These are phyloP conservation scores for Dasypus novemcinctus DNA, from an alignment of 2,113 vertebrate genomes.

Conservation along the genomic window DNA sequence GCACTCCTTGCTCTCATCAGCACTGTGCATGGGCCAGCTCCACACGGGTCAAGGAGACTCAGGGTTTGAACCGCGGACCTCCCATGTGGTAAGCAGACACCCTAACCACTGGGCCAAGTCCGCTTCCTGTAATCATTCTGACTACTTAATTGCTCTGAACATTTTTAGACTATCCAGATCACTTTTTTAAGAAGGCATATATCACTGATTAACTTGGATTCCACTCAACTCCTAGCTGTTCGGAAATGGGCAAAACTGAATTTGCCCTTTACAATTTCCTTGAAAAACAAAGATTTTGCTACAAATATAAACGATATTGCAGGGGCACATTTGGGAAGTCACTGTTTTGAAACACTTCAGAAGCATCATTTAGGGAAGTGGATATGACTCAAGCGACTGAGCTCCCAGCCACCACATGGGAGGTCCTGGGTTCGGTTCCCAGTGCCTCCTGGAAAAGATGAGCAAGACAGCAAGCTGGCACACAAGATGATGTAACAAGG, in stretches of 20 bases:
- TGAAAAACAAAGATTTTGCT: conserved; percentile 36
- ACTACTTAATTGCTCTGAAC: background rate
- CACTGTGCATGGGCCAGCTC: too few relatives aligned
- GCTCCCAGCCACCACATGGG: too few relatives aligned
- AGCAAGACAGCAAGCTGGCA: too few relatives aligned
- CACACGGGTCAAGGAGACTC: too few relatives aligned
- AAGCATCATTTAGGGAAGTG: conserved; percentile 24
- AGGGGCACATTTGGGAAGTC: background rate
- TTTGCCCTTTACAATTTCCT: background rate
- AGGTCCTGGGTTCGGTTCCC: too few relatives aligned
- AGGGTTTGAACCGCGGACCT: too few relatives aligned
- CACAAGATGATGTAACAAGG: too few relatives aligned
- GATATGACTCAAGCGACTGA: too few relatives aligned
- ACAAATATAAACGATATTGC: background rate
- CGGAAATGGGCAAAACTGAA: conserved; percentile 5
- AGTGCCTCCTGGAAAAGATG: too few relatives aligned
- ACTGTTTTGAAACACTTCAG: background rate
- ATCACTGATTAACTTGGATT: background rate
- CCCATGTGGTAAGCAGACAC: too few relatives aligned
- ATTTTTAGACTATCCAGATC: background rate
- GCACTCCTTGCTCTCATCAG: too few relatives aligned
- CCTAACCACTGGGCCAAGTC: too few relatives aligned
- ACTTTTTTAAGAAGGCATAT: background rate
- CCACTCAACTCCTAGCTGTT: background rate
- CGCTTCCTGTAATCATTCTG: background rate